phyloP scores from a whole-genome alignment of 2,113 vertebrate genomes.

The Camarhynchus parvulus region DNA sequence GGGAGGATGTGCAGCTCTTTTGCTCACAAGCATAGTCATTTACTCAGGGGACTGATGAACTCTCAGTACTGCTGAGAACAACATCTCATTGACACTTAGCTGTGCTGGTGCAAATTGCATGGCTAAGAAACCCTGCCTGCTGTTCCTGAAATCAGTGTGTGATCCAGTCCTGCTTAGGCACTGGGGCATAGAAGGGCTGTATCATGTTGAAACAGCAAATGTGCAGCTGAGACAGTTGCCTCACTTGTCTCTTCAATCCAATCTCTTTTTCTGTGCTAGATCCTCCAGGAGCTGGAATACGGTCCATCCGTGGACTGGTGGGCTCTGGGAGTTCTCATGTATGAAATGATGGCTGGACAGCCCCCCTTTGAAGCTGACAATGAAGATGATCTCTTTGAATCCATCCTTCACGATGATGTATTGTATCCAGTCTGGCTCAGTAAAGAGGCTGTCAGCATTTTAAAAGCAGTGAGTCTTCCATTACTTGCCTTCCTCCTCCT shows the following conservation, averaged over 20 bases:
- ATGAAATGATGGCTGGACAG: slow-evolving; percentile 99
- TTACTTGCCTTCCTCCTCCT: background rate
- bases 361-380: slow-evolving; percentile 98
- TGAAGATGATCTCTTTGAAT: slow-evolving; percentile 97
- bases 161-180: background rate
- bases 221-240: background rate
- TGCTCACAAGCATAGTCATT: background rate
- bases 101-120: background rate
- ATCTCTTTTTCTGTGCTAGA: slow-evolving; percentile 73
- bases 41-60: slow-evolving; percentile 56
- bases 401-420: slow-evolving; percentile 97
- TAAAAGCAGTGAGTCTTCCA: slow-evolving; percentile 87
- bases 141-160: background rate
- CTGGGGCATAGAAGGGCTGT: background rate
- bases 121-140: background rate
- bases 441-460: slow-evolving; percentile 97
- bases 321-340: slow-evolving; percentile 98
- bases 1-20: slow-evolving; percentile 40
- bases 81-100: background rate
- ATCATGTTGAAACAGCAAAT: background rate
- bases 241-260: background rate
- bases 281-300: slow-evolving; percentile 96
- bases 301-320: slow-evolving; percentile 98
- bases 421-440: slow-evolving; percentile 98
- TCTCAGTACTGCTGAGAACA: slow-evolving; percentile 25